These are phyloP conservation scores for Drosophila sp. DNA, from an alignment of 1,140 invertebrate genomes.

Conservation along the genomic window DNA sequence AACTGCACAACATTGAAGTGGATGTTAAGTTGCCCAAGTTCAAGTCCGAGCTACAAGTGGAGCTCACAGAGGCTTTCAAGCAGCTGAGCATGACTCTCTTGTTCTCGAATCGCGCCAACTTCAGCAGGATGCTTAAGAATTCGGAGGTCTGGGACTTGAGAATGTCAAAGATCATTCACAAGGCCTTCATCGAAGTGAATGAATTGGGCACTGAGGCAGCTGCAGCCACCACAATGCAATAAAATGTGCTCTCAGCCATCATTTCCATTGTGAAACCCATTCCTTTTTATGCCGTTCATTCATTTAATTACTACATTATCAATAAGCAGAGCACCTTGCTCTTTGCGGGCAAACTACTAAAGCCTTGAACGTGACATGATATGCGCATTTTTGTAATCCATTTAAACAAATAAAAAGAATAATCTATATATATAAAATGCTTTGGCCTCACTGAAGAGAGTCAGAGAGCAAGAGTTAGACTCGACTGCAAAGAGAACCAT, in stretches of 20 bases:
- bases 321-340: slow-evolving; percentile 25
- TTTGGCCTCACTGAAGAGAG: too few relatives aligned
- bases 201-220: slow-evolving; percentile 87
- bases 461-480: too few relatives aligned
- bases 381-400: too few relatives aligned
- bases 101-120: slow-evolving; percentile 87
- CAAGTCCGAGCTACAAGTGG: slow-evolving; percentile 86
- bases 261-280: slow-evolving; percentile 37
- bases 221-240: slow-evolving; percentile 75
- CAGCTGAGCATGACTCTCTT: slow-evolving; percentile 86
- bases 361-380: too few relatives aligned
- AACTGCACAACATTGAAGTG: slow-evolving; percentile 79
- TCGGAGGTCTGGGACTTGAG: slow-evolving; percentile 78
- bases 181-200: slow-evolving; percentile 86
- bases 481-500: too few relatives aligned
- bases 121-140: slow-evolving; percentile 86
- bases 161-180: slow-evolving; percentile 86
- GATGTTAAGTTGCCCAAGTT: slow-evolving; percentile 87
- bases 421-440: too few relatives aligned
- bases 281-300: slow-evolving; percentile 13
- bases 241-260: too few relatives aligned
- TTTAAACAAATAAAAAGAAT: too few relatives aligned
- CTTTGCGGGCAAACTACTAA: slow-evolving; percentile 14
- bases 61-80: slow-evolving; percentile 85
- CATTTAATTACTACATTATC: slow-evolving; percentile 4